These are phyloP conservation scores for Hybos culiciformis DNA, from an alignment of 2,888 invertebrate genomes.

Conservation along the genomic window DNA sequence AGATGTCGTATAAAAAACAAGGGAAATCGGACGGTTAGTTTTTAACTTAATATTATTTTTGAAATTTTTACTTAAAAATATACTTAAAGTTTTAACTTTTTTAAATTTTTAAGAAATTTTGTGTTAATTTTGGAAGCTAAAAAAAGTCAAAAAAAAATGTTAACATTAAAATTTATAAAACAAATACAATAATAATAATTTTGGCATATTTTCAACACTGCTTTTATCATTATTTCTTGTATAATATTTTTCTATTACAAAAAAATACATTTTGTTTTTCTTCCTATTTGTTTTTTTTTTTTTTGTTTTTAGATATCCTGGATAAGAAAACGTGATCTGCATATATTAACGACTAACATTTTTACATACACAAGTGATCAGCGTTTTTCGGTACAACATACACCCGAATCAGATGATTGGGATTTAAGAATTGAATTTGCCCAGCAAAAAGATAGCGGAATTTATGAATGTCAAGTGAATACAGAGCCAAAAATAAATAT, in stretches of 20 bases:
- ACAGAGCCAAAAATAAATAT: constrained; percentile 81
- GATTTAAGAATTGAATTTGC: constrained; percentile 71
- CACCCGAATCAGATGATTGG: constrained; percentile 76
- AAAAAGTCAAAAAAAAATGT: not conserved
- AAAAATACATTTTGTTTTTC: not conserved
- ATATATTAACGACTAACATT: constrained; percentile 71
- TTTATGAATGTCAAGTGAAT: constrained; percentile 82
- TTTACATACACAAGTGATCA: constrained; percentile 81
- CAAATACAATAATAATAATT: not conserved
- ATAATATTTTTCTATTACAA: constrained; percentile 3
- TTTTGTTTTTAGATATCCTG: constrained; percentile 26
- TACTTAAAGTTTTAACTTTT: too few relatives aligned
- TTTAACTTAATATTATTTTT: not conserved
- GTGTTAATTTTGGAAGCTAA: not conserved
- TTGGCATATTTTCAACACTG: too few relatives aligned
- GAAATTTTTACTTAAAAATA: too few relatives aligned
- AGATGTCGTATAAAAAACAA: constrained; percentile 75
- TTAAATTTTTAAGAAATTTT: too few relatives aligned
- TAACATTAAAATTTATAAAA: not conserved
- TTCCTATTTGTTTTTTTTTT: not conserved
- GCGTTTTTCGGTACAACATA: constrained; percentile 71
- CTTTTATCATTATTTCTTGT: not conserved
- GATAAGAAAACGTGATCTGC: constrained; percentile 42
- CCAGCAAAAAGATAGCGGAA: constrained; percentile 68
- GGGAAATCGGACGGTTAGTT: constrained; percentile 70